Conservation (phyloP, 2,888 invertebrate genomes). For the Allophyes oxyacanthae region DNA sequence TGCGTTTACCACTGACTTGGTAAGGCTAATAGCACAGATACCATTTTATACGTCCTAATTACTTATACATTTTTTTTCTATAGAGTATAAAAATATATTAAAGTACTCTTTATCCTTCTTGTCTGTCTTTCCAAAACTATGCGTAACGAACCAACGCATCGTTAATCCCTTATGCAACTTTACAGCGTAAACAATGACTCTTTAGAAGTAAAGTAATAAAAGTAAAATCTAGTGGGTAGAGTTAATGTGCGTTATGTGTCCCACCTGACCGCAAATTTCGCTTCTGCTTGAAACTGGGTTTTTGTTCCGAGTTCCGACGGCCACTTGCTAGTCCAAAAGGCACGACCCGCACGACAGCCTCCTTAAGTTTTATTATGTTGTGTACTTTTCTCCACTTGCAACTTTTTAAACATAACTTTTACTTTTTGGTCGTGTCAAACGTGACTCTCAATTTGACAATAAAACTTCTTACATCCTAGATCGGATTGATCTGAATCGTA, state of each 20-base stretch:
- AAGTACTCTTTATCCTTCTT: no score
- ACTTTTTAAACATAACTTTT: constrained; percentile 73
- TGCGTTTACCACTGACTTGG: constrained; percentile 22
- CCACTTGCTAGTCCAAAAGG: constrained; percentile 51
- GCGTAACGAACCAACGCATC: constrained; percentile 13
- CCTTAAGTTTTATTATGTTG: constrained; percentile 49
- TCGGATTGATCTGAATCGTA: constrained; percentile 49
- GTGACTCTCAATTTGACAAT: constrained; percentile 64
- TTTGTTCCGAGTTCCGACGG: constrained; percentile 57
- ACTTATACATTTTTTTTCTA: no score
- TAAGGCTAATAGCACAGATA: constrained; percentile 11
- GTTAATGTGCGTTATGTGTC: constrained; percentile 56
- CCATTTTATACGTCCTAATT: neutral
- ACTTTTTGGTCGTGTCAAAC: constrained; percentile 72
- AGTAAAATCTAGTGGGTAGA: constrained; percentile 17
- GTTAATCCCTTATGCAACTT: constrained; percentile 36
- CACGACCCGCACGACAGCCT: constrained; percentile 51
- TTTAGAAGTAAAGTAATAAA: constrained; percentile 27
- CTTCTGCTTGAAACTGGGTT: constrained; percentile 65
- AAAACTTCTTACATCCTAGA: constrained; percentile 34
- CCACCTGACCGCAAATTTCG: constrained; percentile 67
- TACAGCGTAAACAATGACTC: constrained; percentile 17
- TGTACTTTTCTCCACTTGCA: constrained; percentile 64
- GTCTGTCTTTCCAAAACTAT: constrained; percentile 12
- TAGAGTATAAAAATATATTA: constrained; percentile 5